Percentiles rank a stretch among this genome's conserved stretches.
Conservation (phyloP, 2,888 invertebrate genomes). For the Alsophila aescularia region DNA sequence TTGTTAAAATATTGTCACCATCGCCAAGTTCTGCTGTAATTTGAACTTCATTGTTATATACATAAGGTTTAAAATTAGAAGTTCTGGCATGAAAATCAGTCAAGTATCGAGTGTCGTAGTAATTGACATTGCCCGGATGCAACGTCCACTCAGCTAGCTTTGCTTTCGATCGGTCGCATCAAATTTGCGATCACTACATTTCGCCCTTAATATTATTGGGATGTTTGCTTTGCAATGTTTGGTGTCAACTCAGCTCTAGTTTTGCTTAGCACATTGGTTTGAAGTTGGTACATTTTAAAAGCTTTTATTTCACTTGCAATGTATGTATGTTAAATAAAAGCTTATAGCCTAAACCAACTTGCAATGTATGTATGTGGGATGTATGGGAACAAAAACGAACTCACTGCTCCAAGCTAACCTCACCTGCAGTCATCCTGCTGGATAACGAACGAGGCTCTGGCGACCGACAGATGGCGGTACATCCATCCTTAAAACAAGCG, state of each 20-base stretch:
- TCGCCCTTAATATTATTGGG: constrained; percentile 32
- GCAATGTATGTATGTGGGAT: too few species aligned
- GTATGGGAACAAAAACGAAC: too few species aligned
- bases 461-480: too few species aligned
- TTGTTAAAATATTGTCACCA: constrained; percentile 11
- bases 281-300: not conserved
- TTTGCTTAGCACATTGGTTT: not conserved
- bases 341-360: too few species aligned
- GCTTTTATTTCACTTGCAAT: constrained; percentile 1
- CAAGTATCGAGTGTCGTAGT: constrained; percentile 23
- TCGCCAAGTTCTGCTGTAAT: not conserved
- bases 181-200: constrained; percentile 28
- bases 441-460: too few species aligned
- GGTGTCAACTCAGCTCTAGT: constrained; percentile 25
- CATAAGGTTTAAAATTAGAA: not conserved
- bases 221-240: constrained; percentile 27
- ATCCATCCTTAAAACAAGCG: too few species aligned
- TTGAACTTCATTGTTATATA: not conserved
- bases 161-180: constrained; percentile 35
- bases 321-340: too few species aligned
- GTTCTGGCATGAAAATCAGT: constrained; percentile 2
- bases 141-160: constrained; percentile 35
- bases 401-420: too few species aligned
- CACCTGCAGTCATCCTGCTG: too few species aligned
- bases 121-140: constrained; percentile 39